Conservation (phyloP, 2,113 vertebrate species). For the Chionis minor region DNA sequence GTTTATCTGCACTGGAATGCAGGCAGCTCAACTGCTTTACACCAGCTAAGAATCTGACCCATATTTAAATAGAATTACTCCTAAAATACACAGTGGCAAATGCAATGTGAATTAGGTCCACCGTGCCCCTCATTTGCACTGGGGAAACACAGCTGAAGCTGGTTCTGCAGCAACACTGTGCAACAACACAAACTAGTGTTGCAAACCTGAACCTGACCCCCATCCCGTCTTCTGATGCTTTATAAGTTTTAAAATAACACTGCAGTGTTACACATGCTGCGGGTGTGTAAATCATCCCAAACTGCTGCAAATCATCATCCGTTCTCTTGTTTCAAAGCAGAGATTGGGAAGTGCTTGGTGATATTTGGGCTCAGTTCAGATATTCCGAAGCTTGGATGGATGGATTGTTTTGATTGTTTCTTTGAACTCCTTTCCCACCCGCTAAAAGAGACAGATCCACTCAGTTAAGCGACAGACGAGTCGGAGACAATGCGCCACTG, state of each 20-base stretch:
- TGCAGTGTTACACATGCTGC: neutral
- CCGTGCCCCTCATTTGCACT: neutral
- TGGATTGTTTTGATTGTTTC: constrained; percentile 79
- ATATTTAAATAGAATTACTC: constrained; percentile 46
- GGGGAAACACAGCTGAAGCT: neutral
- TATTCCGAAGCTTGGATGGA: constrained; percentile 53
- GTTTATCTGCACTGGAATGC: constrained; percentile 65
- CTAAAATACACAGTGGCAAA: constrained; percentile 20
- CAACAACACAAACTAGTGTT: neutral
- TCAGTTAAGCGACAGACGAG: constrained; percentile 75
- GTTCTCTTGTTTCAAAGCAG: constrained; percentile 72
- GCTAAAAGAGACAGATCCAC: constrained; percentile 73
- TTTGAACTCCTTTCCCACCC: constrained; percentile 80
- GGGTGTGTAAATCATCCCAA: constrained; percentile 13
- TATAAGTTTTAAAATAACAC: constrained; percentile 31
- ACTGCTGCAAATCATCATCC: constrained; percentile 8
- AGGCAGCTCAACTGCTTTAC: constrained; percentile 61
- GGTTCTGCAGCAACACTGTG: neutral
- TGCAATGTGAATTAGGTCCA: neutral
- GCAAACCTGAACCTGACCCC: constrained; percentile 58
- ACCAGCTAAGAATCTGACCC: constrained; percentile 65
- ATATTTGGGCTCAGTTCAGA: constrained; percentile 69
- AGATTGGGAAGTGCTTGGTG: constrained; percentile 66
- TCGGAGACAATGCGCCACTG: constrained; percentile 73
- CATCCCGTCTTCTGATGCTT: neutral